phyloP scores from a whole-genome alignment of 2,888 invertebrate species.

The Tanytarsus gracilentus region DNA sequence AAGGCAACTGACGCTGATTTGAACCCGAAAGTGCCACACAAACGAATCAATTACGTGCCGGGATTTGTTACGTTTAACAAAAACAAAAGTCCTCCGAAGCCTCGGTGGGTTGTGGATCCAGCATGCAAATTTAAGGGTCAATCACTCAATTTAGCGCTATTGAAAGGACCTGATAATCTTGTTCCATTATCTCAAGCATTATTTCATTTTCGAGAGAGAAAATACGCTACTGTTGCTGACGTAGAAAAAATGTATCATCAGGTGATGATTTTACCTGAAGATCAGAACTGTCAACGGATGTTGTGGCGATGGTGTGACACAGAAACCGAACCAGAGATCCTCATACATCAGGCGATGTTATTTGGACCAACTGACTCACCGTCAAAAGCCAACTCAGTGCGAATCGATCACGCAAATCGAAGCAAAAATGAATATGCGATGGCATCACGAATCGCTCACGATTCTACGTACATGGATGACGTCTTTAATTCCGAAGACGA shows the following conservation, averaged over 20 bases:
- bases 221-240: not conserved
- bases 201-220: not conserved
- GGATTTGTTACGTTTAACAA: not conserved
- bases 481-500: not conserved
- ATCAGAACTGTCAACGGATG: not conserved
- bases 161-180: not conserved
- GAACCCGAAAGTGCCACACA: not conserved
- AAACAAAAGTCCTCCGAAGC: not conserved
- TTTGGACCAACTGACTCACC: slow-evolving; percentile 9
- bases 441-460: not conserved
- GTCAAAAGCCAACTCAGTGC: not conserved
- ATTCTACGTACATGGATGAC: not conserved
- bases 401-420: not conserved
- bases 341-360: not conserved
- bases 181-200: not conserved
- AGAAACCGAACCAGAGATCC: not conserved
- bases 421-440: not conserved
- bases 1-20: not conserved
- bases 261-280: not conserved
- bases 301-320: not conserved
- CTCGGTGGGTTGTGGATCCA: not conserved
- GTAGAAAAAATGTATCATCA: not conserved
- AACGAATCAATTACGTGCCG: not conserved
- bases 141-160: not conserved
- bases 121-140: not conserved